These are phyloP conservation scores for Cosmopolites sordidus DNA, from an alignment of 2,888 invertebrate genomes.

Conservation along the genomic window DNA sequence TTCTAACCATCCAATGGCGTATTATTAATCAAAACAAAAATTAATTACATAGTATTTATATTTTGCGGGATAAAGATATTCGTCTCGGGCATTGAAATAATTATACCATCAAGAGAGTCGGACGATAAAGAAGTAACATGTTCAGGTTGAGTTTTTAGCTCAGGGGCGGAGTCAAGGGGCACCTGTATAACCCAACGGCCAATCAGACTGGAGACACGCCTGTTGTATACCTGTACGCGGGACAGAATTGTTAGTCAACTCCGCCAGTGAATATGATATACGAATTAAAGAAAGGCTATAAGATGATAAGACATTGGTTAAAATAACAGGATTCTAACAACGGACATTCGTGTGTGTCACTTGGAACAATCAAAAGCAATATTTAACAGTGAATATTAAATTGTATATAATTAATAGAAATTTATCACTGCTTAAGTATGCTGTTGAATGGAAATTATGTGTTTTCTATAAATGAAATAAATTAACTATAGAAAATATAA, in stretches of 20 bases:
- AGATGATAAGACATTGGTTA: too few relatives aligned
- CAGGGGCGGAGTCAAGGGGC: slow-evolving; percentile 11
- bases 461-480: too few relatives aligned
- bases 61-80: neutral
- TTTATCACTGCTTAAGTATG: too few relatives aligned
- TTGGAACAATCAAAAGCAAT: too few relatives aligned
- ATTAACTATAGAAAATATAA: too few relatives aligned
- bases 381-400: too few relatives aligned
- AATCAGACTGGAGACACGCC: slow-evolving; percentile 16
- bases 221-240: slow-evolving; percentile 10
- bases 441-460: too few relatives aligned
- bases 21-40: neutral
- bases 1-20: neutral
- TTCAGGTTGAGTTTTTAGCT: slow-evolving; percentile 8
- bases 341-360: too few relatives aligned
- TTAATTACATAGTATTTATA: neutral
- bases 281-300: too few relatives aligned
- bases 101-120: slow-evolving; percentile 7
- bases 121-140: slow-evolving; percentile 10
- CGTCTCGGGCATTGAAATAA: slow-evolving; percentile 3
- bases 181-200: slow-evolving; percentile 16
- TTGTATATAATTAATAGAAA: too few relatives aligned
- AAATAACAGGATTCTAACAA: too few relatives aligned
- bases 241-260: neutral
- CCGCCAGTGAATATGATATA: neutral